phyloP scores from a whole-genome alignment of 2,113 vertebrate genomes.

The Spermophilus dauricus region DNA sequence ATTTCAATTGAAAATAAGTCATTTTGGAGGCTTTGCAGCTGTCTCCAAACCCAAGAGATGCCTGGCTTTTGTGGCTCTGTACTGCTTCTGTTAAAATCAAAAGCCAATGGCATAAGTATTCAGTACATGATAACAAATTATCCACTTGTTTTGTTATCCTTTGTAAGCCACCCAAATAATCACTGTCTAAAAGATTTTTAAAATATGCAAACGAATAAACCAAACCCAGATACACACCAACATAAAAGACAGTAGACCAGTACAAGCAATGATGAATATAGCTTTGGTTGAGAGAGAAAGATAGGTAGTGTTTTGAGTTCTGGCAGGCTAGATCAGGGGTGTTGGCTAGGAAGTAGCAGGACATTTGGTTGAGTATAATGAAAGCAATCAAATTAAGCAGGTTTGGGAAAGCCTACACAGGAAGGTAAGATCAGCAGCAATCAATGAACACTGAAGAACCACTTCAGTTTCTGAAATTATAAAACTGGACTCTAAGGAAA shows the following conservation, averaged over 20 bases:
- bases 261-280: not conserved
- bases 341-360: not conserved
- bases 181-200: not conserved
- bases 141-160: not conserved
- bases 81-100: not conserved
- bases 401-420: not conserved
- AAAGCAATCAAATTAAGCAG: not conserved
- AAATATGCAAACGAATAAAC: not conserved
- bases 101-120: not conserved
- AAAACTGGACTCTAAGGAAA: not conserved
- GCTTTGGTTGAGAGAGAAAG: not conserved
- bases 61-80: not conserved
- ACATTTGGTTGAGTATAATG: not conserved
- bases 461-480: not conserved
- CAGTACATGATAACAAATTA: not conserved
- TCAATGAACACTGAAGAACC: not conserved
- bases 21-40: not conserved
- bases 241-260: not conserved
- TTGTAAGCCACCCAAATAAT: not conserved
- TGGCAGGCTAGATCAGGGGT: not conserved
- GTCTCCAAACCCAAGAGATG: not conserved
- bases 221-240: not conserved
- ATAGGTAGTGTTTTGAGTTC: not conserved
- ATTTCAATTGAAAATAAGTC: not conserved
- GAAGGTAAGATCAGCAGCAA: not conserved